Evolutionary conservation across 2,888 invertebrate species (phyloP), one percentile per base, ranked within the genome.

Genomic region (Drosophila yooni): DNA sequence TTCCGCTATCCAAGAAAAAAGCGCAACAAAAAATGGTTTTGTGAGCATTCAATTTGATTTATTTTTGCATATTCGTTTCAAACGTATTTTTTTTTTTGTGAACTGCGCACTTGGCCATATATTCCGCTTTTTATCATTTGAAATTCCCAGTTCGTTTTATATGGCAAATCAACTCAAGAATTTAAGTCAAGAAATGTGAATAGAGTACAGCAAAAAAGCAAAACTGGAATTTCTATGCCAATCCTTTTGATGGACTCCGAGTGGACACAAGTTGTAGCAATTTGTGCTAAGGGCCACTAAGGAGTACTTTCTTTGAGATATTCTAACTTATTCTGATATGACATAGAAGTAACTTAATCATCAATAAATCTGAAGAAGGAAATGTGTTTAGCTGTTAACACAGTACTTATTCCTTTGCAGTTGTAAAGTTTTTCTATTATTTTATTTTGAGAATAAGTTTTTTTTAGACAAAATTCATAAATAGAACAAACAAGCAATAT

Each of bases 21-120:
- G 10, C 15, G 15, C 46, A 46, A 25, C 15, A 13, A 21, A 40
- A 40, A 29, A n/a, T 21, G 21, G 3, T 43, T 57, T 57, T 31
- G 29, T 57, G 15, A 38, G 15, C 56, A 29, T 62, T 27, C 27
- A 36, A 48, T 48, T 36, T 48, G 34, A 38, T 50, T 58, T 58
- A 34, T 40, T 34, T 46, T 54, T 43, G 31, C 27, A 27, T 29
- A 7, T 21, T 27, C 27, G 25, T 36, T 56, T 18, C n/a, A 3
- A 5, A 7, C 7, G 18, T 8, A 0, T 10, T 0, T 2, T 4
- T 11, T 31, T 21, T 29, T 38, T 36, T 31, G 36, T 3, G 18
- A 40, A n/a, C 58, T 59, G 27, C n/a, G n/a, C 31, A 3, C 4
- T 34, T 34, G 27, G 10, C n/a, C 27, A 15, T 33, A 33, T 25